A percentile compares a stretch with the other conserved stretches of the same genome.
These are phyloP conservation scores for Nephila pilipes DNA, from an alignment of 1,140 invertebrate species.

Conservation along the genomic window DNA sequence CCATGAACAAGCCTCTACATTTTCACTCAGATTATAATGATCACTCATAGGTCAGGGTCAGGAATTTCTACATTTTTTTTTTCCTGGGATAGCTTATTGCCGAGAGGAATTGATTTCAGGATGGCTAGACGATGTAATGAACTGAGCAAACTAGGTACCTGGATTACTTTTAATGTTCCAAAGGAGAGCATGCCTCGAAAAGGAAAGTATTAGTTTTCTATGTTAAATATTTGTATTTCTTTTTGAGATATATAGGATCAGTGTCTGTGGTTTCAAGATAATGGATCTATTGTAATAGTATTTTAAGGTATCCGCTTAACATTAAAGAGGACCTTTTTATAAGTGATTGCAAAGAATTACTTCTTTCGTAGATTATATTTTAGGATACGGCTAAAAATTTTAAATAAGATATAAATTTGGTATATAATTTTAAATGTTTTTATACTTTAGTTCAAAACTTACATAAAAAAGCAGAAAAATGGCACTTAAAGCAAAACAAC, in stretches of 20 bases:
- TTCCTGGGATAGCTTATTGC: not conserved
- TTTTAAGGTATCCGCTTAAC: too few relatives aligned
- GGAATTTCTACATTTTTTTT: not conserved
- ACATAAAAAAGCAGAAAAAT: too few relatives aligned
- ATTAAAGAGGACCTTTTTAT: too few relatives aligned
- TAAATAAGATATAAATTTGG: too few relatives aligned
- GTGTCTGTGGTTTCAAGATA: too few relatives aligned
- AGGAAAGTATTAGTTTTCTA: not conserved
- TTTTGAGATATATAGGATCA: not conserved
- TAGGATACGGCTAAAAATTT: too few relatives aligned
- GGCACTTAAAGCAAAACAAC: too few relatives aligned
- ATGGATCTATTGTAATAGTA: too few relatives aligned
- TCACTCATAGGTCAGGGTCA: constrained; percentile 15
- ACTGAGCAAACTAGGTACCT: not conserved
- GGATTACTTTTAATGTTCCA: constrained; percentile 1
- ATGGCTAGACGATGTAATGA: not conserved
- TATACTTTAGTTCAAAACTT: too few relatives aligned
- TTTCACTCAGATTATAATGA: constrained; percentile 5
- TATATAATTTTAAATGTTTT: too few relatives aligned
- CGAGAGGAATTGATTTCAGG: not conserved
- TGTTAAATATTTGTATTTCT: not conserved
- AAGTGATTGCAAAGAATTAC: too few relatives aligned
- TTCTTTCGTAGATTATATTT: too few relatives aligned
- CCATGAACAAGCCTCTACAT: constrained; percentile 4
- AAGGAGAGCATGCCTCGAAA: not conserved